Evolutionary conservation across 2,888 invertebrate species (phyloP).

Genomic region (Scaeva pyrastri): DNA sequence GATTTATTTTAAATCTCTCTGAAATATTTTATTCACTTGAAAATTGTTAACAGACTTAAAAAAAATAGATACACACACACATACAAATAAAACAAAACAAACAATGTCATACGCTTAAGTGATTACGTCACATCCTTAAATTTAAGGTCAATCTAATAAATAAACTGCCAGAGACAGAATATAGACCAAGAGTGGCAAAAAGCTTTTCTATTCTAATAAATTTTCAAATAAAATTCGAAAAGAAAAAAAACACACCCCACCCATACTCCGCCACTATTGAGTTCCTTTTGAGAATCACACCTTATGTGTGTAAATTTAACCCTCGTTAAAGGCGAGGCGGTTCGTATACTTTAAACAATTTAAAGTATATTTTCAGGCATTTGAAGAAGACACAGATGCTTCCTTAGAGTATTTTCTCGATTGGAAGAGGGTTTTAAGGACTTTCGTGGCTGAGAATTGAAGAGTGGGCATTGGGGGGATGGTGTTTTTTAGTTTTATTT

Average conservation of each 20-base stretch:
- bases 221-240: no score
- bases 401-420: not conserved
- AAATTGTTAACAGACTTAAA: not conserved
- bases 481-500: not conserved
- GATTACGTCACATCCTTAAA: constrained; percentile 46
- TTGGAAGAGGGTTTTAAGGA: not conserved
- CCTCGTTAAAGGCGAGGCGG: not conserved
- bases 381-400: not conserved
- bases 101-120: constrained; percentile 21
- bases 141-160: constrained; percentile 32
- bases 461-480: not conserved
- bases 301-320: not conserved
- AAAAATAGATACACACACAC: no score
- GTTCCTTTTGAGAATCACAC: not conserved
- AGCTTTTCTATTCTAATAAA: constrained; percentile 10
- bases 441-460: not conserved
- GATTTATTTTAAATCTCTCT: constrained; percentile 2
- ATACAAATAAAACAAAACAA: not conserved
- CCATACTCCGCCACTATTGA: no score
- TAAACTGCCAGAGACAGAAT: not conserved
- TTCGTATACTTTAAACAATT: not conserved
- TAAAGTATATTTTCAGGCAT: not conserved
- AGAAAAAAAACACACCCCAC: not conserved
- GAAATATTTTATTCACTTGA: constrained; percentile 35
- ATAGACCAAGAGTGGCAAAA: not conserved